Evolutionary conservation across 2,113 vertebrate species (phyloP).

Genomic region (Lates calcarifer): DNA sequence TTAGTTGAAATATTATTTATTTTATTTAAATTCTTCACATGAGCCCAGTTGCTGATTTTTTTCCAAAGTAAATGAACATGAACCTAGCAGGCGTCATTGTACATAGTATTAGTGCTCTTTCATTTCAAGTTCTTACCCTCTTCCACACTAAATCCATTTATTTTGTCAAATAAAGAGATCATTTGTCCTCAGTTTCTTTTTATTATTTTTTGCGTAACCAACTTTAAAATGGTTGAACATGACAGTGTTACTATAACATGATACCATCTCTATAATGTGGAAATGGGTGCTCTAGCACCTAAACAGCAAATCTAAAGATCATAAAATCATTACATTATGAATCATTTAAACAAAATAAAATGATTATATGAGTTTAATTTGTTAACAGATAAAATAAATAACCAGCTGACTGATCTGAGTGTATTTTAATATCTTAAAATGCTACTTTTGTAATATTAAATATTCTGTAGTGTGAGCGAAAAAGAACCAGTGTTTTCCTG

Average conservation of each 20-base stretch:
- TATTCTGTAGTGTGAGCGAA: not conserved
- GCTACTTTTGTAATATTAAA: not conserved
- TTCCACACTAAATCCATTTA: slow-evolving; percentile 27
- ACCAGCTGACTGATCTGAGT: not conserved
- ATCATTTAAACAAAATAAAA: not conserved
- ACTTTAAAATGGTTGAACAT: slow-evolving; percentile 6
- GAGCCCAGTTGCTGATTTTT: not conserved
- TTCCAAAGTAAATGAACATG: not conserved
- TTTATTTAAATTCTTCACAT: slow-evolving; percentile 1
- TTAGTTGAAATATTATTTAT: not conserved
- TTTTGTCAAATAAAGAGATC: slow-evolving; percentile 67
- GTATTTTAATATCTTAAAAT: not conserved
- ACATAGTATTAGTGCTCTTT: not conserved
- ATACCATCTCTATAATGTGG: not conserved
- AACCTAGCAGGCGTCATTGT: not conserved
- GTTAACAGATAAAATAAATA: too few relatives aligned
- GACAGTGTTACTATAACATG: not conserved
- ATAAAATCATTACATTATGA: not conserved
- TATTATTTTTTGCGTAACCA: slow-evolving; percentile 27
- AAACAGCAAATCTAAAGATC: too few relatives aligned
- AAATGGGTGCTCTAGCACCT: not conserved
- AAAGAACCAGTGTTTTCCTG: not conserved
- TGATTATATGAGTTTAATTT: not conserved
- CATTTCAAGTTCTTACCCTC: not conserved
- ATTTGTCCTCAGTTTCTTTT: slow-evolving; percentile 39